Evolutionary conservation across 2,113 vertebrate genomes (phyloP), one percentile per base, ranked within the genome.

Genomic region (Oryzias woworae): DNA sequence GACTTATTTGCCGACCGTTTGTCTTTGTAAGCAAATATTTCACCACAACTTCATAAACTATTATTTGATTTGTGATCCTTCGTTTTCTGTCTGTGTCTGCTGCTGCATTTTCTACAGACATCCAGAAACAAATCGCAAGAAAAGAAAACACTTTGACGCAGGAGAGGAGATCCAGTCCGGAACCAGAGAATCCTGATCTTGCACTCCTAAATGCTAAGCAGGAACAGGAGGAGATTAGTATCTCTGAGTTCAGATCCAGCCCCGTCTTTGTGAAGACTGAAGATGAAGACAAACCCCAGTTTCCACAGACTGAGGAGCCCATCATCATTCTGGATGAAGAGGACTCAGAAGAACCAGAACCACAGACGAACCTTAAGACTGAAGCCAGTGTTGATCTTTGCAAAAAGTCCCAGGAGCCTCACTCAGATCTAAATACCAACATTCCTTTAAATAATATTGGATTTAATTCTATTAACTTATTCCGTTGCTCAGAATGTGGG

Each of bases 401-500:
- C 20, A 42, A 26, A 2, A 13, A 6, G 10, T 44, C 14, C 36
- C 22, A 8, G 22, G 49, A 51, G 24, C 44, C 56, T 26, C 24
- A 14, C 8, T 58, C 56, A 17, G 20, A 15, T 14, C 16, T 12
- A 28, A 16, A 46, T 23, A 5, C 15, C 23, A 15, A 42, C 12
- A 52, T 18, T 14, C 12, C 36, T 52, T 1, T 24, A 44, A 62
- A 62, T 52, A 41, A 43, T 14, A 44, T 12, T 2, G 36, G 46
- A 26, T 28, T 13, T 44, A 57, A 51, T 44, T 42, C n/a, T 31
- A 3, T 24, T 2, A 71, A 65, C 1, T 20, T 43, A 0, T 81
- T 64, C 8, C 46, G 28, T 22, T 82, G 80, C 51, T 49, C 61
- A 5, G 57, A 82, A 41, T 81, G 78, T 3, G 78, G 69, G 2